These are phyloP conservation scores for Cydia splendana DNA, from an alignment of 1,140 invertebrate species.

Conservation along the genomic window DNA sequence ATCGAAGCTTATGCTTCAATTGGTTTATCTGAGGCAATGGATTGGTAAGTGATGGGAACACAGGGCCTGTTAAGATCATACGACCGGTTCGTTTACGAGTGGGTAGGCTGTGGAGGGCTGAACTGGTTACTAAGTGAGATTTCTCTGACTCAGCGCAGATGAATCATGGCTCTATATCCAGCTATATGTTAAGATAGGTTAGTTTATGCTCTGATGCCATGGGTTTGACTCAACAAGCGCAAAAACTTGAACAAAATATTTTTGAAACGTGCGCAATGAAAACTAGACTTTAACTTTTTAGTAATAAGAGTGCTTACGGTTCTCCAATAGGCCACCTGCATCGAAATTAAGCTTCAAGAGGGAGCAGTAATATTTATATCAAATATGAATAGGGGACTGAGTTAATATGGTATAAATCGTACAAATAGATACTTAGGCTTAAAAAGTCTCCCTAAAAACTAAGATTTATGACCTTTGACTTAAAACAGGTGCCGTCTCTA, in stretches of 20 bases:
- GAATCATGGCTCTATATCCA: conserved; percentile 47
- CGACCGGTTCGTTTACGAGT: conserved; percentile 58
- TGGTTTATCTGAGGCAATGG: conserved; percentile 11
- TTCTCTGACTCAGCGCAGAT: conserved; percentile 54
- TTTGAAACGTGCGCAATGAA: not conserved
- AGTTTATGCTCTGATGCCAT: conserved; percentile 35
- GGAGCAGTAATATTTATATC: conserved; percentile 29
- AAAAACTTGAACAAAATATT: not conserved
- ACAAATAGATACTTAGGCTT: conserved; percentile 40
- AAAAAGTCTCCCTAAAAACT: conserved; percentile 39
- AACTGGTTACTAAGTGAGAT: conserved; percentile 54
- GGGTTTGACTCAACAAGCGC: conserved; percentile 14
- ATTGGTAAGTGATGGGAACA: conserved; percentile 21
- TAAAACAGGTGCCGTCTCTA: conserved; percentile 55
- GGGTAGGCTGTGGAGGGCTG: conserved; percentile 46
- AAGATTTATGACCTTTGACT: conserved; percentile 57
- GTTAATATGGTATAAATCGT: conserved; percentile 26
- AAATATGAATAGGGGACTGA: conserved; percentile 22
- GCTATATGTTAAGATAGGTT: conserved; percentile 42
- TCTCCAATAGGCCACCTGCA: not conserved
- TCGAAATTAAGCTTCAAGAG: conserved; percentile 5
- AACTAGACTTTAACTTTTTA: not conserved
- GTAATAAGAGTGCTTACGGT: not conserved
- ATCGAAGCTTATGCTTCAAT: not conserved
- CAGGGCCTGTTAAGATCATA: conserved; percentile 39